Evolutionary conservation across 92 coral and sea anemone genomes (phyloP), one percentile per base, ranked within the genome.

Genomic region (Porites divaricata): DNA sequence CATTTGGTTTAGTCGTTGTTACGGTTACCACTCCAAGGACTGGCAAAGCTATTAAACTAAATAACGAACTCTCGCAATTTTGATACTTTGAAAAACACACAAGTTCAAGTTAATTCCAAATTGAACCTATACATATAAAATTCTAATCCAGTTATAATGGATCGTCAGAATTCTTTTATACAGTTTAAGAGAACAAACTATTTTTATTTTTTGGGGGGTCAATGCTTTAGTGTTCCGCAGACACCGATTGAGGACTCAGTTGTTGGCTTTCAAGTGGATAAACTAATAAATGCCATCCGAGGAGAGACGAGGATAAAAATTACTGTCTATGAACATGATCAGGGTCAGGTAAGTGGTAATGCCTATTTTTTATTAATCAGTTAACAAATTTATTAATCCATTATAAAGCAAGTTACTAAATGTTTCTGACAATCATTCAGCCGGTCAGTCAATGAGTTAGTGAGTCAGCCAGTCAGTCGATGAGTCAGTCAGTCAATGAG

Each of bases 241-340:
- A 89, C 85, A 4, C 84, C 91, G 12, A 57, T 72, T 25, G 88
- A 88, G 49, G 77, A 65, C 52, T 68, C 93, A 14, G 41, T 94
- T 57, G 52, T 92, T 21, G 98, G 98, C 59, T 89, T 94, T 67
- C 95, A 92, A 86, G 92, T 94, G 70, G 98, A 94, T 63, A 83
- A 91, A 84, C 65, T 94, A 59, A 61, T 84, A 63, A 89, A 94
- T 24, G 95, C 92, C 15, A 89, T 94, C 28, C 90, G 85, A 80
- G 98, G 98, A 59, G 93, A 94, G 68, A 85, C 90, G 19, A 94
- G 76, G 77, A 70, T 94, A 15, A 92, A 92, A 74, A 92, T 94
- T 16, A 89, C 95, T 23, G 98, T 86, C 48, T 94, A 94, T 87
- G 90, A 85, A 49, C 79, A 86, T 20, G 79, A 70, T 8, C 76